Conservation (phyloP, 2,888 invertebrate species). For the Agrotis exclamationis region DNA sequence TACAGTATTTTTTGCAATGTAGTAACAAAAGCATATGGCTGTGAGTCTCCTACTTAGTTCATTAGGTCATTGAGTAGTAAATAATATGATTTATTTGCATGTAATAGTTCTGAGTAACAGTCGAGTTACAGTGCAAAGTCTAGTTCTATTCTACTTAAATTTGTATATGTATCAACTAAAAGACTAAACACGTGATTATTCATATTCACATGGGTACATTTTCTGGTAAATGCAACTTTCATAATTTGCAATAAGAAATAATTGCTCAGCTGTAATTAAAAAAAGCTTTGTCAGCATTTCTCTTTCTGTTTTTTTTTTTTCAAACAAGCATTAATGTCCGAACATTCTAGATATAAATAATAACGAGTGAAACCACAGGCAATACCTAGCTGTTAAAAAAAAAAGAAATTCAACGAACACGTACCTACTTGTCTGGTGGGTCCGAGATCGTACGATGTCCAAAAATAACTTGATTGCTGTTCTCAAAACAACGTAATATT, state of each 20-base stretch:
- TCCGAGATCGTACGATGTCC: neutral
- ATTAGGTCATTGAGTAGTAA: conserved; percentile 11
- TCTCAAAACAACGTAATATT: conserved; percentile 10
- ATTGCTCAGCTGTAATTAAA: no score
- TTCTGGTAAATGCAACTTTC: neutral
- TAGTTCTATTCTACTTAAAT: conserved; percentile 18
- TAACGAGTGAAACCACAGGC: neutral
- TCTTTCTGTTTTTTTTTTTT: neutral
- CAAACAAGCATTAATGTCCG: neutral
- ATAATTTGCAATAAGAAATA: neutral
- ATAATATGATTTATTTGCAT: conserved; percentile 4
- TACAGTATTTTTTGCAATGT: neutral
- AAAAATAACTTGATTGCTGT: conserved; percentile 19
- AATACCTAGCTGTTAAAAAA: no score
- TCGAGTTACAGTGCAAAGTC: conserved; percentile 38
- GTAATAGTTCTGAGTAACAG: conserved; percentile 30
- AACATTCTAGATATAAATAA: neutral
- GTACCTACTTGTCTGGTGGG: neutral
- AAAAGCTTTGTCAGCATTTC: neutral
- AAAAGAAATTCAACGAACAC: neutral
- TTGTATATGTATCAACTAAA: conserved; percentile 6
- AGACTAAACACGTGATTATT: neutral
- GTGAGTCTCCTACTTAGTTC: conserved; percentile 7
- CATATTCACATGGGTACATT: neutral
- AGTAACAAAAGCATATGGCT: conserved; percentile 12